Evolutionary conservation across 2,113 vertebrate species (phyloP).

Genomic region (Phocoena sinus): DNA sequence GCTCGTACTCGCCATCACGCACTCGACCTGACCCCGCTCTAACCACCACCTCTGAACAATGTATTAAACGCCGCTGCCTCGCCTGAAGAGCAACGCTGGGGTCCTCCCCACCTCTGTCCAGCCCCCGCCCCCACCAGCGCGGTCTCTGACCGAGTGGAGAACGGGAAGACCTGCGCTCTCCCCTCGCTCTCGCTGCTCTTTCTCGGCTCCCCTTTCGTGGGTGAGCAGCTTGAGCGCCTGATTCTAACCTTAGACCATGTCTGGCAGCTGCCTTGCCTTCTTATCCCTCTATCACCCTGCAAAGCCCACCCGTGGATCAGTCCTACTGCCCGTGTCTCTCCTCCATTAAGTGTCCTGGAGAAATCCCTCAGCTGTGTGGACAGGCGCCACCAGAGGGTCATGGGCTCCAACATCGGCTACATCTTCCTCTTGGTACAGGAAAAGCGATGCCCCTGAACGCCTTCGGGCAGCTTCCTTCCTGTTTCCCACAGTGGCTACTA

Average conservation of each 20-base stretch:
- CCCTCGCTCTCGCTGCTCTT: background rate
- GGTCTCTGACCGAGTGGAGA: background rate
- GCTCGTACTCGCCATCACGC: background rate
- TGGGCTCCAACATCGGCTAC: background rate
- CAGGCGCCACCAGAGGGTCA: accelerated
- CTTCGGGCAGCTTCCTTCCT: background rate
- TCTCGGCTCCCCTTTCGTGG: background rate
- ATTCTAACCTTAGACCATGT: background rate
- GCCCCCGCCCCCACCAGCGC: accelerated
- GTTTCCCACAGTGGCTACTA: background rate
- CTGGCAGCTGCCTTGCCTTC: background rate
- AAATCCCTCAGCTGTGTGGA: background rate
- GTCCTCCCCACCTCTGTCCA: accelerated
- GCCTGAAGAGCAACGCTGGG: background rate
- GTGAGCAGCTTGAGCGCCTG: background rate
- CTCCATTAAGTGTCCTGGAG: background rate
- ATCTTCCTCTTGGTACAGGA: accelerated
- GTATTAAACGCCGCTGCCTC: background rate
- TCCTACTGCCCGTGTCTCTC: background rate
- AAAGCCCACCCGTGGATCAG: background rate
- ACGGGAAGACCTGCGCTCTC: background rate
- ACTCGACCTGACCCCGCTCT: background rate
- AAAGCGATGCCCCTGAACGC: no score
- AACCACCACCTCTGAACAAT: background rate
- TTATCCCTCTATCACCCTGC: background rate